Evolutionary conservation across 1,140 invertebrate species (phyloP).

Genomic region (Magallana angulata): DNA sequence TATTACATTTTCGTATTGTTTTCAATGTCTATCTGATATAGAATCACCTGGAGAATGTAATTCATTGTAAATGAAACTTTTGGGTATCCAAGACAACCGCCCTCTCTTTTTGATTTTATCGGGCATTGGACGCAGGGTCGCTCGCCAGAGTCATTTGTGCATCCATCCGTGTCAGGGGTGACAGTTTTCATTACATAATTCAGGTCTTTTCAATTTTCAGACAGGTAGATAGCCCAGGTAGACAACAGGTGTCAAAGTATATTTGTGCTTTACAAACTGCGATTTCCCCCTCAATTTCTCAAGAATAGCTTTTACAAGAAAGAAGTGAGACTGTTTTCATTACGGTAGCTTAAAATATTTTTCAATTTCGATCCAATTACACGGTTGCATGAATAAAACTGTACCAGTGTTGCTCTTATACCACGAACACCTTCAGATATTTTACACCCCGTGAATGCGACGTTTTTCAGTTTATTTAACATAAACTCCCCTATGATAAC

Average conservation of each 20-base stretch:
- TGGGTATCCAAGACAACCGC: conserved; percentile 5
- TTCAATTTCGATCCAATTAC: conserved; percentile 20
- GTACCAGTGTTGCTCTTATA: not conserved
- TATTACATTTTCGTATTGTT: conserved; percentile 7
- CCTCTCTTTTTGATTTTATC: not conserved
- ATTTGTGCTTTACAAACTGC: conserved; percentile 18
- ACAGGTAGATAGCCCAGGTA: not conserved
- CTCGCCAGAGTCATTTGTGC: not conserved
- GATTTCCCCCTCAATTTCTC: conserved; percentile 5
- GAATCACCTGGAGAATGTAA: not conserved
- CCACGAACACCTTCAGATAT: not conserved
- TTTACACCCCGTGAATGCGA: conserved; percentile 9
- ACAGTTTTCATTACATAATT: conserved; percentile 8
- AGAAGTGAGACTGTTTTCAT: not conserved
- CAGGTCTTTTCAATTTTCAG: conserved; percentile 27
- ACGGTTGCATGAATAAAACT: not conserved
- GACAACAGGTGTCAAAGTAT: conserved; percentile 20
- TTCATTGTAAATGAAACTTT: not conserved
- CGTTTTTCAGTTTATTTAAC: not conserved
- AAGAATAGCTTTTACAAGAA: not conserved
- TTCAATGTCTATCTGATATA: not conserved
- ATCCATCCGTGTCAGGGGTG: not conserved
- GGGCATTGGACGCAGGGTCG: conserved; percentile 11
- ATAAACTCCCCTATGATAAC: not conserved
- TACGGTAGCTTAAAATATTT: not conserved